These are phyloP conservation scores for Euzophera pinguis DNA, from an alignment of 2,888 invertebrate species.

Conservation along the genomic window DNA sequence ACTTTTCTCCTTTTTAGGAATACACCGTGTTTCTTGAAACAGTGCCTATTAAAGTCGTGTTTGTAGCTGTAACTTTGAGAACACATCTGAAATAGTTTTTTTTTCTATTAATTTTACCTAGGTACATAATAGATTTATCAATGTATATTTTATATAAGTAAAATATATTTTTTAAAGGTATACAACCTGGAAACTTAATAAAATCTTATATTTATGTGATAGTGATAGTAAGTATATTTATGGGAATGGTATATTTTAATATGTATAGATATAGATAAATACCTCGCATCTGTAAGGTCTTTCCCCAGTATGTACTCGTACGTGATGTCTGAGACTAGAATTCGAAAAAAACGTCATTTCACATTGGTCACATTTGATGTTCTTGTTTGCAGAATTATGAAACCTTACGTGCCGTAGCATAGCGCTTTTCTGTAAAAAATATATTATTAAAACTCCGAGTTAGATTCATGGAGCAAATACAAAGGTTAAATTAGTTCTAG, in stretches of 20 bases:
- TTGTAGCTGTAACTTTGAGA: slow-evolving; percentile 66
- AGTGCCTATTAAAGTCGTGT: slow-evolving; percentile 60
- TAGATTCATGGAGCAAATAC: not conserved
- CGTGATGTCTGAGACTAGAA: slow-evolving; percentile 39
- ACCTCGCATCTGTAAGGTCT: slow-evolving; percentile 63
- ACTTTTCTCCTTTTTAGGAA: slow-evolving; percentile 50
- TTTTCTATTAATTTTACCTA: too few species aligned
- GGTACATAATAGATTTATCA: too few species aligned
- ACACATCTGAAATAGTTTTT: slow-evolving; percentile 52
- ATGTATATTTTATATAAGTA: too few species aligned
- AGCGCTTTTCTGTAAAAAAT: slow-evolving; percentile 32
- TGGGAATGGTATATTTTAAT: too few species aligned
- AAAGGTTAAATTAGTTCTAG: too few species aligned
- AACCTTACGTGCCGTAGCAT: slow-evolving; percentile 36
- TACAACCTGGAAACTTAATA: too few species aligned
- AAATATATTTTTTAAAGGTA: too few species aligned
- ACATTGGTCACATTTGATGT: slow-evolving; percentile 46
- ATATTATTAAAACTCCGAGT: not conserved
- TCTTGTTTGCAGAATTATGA: slow-evolving; percentile 46
- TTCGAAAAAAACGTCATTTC: slow-evolving; percentile 44
- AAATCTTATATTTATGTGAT: too few species aligned
- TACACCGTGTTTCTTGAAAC: slow-evolving; percentile 62
- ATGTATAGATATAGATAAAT: slow-evolving; percentile 1
- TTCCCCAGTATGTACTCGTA: slow-evolving; percentile 59
- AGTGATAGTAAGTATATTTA: too few species aligned